These are phyloP conservation scores for Junonia oenone DNA, from an alignment of 2,888 invertebrate species.

Conservation along the genomic window DNA sequence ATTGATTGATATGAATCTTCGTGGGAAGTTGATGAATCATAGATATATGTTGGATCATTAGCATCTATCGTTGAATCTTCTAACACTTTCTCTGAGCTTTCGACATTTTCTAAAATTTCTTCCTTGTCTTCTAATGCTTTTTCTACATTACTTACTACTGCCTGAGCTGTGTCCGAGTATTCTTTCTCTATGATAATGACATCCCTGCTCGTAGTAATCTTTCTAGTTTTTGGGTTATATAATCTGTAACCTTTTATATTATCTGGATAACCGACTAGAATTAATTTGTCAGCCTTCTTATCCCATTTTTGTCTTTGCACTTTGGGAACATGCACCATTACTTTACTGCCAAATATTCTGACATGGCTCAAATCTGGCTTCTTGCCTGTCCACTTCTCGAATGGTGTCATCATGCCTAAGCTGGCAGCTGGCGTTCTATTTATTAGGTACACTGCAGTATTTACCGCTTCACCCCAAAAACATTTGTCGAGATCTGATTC, in stretches of 20 bases:
- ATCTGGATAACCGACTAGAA: slow-evolving; percentile 11
- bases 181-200: slow-evolving; percentile 24
- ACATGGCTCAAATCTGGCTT: slow-evolving; percentile 30
- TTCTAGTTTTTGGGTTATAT: slow-evolving; percentile 28
- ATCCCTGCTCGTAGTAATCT: slow-evolving; percentile 25
- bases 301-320: slow-evolving; percentile 8
- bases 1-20: neutral
- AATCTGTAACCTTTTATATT: slow-evolving; percentile 33
- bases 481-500: slow-evolving; percentile 2
- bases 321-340: slow-evolving; percentile 4
- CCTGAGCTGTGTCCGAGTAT: slow-evolving; percentile 3
- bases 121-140: neutral
- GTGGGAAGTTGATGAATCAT: neutral
- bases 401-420: slow-evolving; percentile 22
- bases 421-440: neutral
- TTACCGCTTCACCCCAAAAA: slow-evolving; percentile 11
- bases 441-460: slow-evolving; percentile 9
- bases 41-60: too few species aligned
- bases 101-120: neutral
- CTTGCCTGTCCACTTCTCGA: slow-evolving; percentile 28
- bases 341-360: slow-evolving; percentile 28
- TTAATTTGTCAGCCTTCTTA: neutral
- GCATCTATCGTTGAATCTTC: too few species aligned
- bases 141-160: neutral
- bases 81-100: neutral